Evolutionary conservation across 2,797 vertebrate species (phyloP).

Genomic region (Hippocampus kuda): DNA sequence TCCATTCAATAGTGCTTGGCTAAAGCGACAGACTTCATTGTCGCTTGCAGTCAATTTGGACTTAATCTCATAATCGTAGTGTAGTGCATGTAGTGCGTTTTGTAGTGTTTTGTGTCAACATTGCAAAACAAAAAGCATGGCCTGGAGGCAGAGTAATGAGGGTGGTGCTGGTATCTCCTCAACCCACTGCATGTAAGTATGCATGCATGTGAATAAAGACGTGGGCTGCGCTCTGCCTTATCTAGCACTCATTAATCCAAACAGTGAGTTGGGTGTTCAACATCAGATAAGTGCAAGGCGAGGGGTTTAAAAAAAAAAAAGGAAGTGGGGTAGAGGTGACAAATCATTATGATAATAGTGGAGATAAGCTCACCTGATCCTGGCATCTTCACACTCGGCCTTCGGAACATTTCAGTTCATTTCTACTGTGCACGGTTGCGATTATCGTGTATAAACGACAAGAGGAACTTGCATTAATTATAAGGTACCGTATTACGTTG

Average conservation of each 20-base stretch:
- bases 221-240: neutral
- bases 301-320: neutral
- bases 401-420: neutral
- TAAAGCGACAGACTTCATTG: neutral
- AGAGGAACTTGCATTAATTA: no score
- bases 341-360: neutral
- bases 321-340: neutral
- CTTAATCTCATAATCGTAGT: neutral
- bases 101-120: neutral
- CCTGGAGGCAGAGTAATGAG: neutral
- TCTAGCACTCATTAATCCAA: neutral
- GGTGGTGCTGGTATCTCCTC: constrained; percentile 4
- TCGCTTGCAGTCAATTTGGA: neutral
- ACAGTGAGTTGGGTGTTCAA: neutral
- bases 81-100: neutral
- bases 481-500: no score
- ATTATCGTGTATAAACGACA: no score
- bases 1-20: neutral
- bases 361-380: neutral
- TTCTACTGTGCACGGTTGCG: neutral
- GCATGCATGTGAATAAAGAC: neutral
- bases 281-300: neutral
- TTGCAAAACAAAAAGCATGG: neutral
- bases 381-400: neutral
- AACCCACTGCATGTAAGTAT: neutral